Conservation (phyloP, 1,140 invertebrate genomes). For the Aradophagus sp. region DNA sequence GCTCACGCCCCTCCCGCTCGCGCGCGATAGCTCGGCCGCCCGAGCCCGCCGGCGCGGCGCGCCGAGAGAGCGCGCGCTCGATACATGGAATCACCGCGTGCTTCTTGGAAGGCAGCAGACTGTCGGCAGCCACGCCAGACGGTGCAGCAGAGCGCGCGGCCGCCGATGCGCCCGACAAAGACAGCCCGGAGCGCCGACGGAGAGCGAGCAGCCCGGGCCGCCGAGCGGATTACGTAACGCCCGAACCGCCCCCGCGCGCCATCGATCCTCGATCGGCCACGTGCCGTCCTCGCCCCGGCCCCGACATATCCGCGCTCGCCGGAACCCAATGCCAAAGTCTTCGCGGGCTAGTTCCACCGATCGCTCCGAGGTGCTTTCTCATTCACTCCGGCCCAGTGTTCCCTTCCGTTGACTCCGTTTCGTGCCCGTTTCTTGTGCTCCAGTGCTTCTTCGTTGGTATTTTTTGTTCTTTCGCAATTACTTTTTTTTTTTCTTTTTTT, state of each 20-base stretch:
- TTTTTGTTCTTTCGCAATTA: no score
- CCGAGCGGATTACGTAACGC: no score
- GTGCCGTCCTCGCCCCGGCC: conserved; percentile 61
- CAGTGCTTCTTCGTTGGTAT: no score
- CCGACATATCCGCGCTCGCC: no score
- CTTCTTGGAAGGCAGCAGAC: conserved; percentile 74
- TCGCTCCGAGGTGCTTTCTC: no score
- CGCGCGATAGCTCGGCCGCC: conserved; percentile 48
- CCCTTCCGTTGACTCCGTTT: no score
- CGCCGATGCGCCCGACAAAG: background rate
- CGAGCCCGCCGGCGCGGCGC: conserved; percentile 56
- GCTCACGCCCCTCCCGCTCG: conserved; percentile 47
- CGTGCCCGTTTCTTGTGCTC: background rate
- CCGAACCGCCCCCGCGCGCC: conserved; percentile 62
- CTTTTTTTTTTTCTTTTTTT: no score
- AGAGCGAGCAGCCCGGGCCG: no score
- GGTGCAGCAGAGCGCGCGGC: conserved; percentile 58
- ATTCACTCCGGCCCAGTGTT: no score
- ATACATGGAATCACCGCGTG: conserved; percentile 74
- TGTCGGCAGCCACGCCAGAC: conserved; percentile 74
- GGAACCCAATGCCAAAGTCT: no score
- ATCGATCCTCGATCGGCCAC: conserved; percentile 62
- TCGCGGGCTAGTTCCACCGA: no score
- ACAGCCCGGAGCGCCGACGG: conserved; percentile 21
- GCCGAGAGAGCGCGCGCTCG: conserved; percentile 66